Percentiles rank a stretch among this genome's conserved stretches.
These are phyloP conservation scores for Hipposideros armiger DNA, from an alignment of 2,113 vertebrate species.

Conservation along the genomic window DNA sequence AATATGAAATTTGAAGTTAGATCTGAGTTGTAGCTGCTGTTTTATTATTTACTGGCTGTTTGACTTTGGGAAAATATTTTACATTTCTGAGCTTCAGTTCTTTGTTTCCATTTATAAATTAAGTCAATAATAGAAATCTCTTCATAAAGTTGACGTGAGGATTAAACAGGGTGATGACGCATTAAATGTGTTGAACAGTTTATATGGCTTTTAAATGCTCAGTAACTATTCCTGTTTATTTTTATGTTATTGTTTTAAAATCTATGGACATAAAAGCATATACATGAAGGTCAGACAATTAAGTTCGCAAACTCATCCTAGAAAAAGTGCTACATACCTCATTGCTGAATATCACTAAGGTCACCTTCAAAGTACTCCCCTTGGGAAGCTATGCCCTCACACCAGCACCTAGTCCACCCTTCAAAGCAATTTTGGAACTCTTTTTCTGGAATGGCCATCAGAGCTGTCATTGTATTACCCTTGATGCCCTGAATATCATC, in stretches of 20 bases:
- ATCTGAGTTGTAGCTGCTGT: background rate
- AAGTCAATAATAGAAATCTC: background rate
- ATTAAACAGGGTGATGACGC: background rate
- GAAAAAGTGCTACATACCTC: no score
- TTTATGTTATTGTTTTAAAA: background rate
- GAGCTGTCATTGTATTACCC: no score
- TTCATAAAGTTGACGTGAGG: background rate
- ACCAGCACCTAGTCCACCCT: no score
- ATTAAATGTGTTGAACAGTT: background rate
- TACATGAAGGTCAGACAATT: background rate
- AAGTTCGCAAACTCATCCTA: no score
- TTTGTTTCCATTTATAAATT: background rate
- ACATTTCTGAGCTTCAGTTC: background rate
- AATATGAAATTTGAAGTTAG: background rate
- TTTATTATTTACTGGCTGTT: background rate
- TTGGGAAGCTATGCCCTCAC: no score
- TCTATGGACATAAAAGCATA: background rate
- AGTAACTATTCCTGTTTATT: background rate
- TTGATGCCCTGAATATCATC: no score
- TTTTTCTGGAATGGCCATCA: no score
- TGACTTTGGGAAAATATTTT: background rate
- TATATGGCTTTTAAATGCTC: background rate
- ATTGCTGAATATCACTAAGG: no score
- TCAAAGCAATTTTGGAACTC: no score
- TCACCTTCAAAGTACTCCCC: no score